These are phyloP conservation scores for Oscheius onirici DNA, from an alignment of 2,888 invertebrate genomes.

Conservation along the genomic window DNA sequence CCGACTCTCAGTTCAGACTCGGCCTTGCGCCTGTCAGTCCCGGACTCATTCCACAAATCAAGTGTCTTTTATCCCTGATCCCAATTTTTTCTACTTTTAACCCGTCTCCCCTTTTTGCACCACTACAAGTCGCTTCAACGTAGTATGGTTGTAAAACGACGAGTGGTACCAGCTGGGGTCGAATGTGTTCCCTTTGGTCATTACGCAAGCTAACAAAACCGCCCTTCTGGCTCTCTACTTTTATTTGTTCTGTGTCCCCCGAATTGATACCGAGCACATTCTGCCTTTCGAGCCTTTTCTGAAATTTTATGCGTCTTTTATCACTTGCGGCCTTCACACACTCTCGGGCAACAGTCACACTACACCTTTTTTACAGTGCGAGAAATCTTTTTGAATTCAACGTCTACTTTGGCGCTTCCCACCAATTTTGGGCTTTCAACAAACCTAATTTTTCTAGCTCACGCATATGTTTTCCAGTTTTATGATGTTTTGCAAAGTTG, in stretches of 20 bases:
- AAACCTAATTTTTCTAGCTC: too few species aligned
- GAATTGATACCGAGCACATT: not conserved
- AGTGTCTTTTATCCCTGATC: too few species aligned
- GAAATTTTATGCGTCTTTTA: conserved; percentile 6
- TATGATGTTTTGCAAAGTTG: too few species aligned
- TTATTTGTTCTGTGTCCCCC: too few species aligned
- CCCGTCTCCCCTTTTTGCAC: not conserved
- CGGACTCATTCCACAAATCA: too few species aligned
- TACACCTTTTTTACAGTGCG: not conserved
- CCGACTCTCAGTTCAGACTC: too few species aligned
- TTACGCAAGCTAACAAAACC: conserved; percentile 2
- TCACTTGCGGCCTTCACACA: not conserved
- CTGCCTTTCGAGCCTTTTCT: not conserved
- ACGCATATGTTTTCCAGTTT: too few species aligned
- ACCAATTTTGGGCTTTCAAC: too few species aligned
- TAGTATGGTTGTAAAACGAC: conserved; percentile 21
- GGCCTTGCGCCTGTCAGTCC: too few species aligned
- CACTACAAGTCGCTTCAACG: not conserved
- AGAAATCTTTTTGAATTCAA: too few species aligned
- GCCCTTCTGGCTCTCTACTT: not conserved
- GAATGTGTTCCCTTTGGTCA: not conserved
- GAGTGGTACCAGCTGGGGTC: conserved; percentile 24
- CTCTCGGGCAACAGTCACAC: not conserved
- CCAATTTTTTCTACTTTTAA: not conserved
- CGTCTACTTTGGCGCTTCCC: too few species aligned